Conservation (phyloP, 2,888 invertebrate genomes). For the Nephrocerus scutellatus region DNA sequence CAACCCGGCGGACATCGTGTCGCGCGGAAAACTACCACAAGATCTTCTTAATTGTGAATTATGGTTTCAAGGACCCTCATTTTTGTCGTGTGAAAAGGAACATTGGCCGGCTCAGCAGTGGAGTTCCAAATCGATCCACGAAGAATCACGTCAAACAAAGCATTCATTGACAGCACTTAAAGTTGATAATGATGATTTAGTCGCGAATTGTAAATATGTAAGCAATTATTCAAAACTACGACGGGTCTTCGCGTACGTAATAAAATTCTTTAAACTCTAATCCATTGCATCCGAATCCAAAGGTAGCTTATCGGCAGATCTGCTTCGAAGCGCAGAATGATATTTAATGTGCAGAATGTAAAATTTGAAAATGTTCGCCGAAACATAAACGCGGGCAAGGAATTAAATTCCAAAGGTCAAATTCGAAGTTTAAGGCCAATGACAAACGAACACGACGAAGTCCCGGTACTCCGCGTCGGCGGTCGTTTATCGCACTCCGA, state of each 20-base stretch:
- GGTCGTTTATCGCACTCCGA: slow-evolving; percentile 25
- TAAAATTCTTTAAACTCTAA: slow-evolving; percentile 1
- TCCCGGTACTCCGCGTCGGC: slow-evolving; percentile 27
- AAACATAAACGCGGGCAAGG: neutral
- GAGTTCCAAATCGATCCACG: no score
- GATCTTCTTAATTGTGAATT: slow-evolving; percentile 8
- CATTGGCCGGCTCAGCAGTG: slow-evolving; percentile 7
- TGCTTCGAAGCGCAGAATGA: neutral
- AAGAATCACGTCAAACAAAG: no score
- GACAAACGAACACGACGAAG: slow-evolving; percentile 15
- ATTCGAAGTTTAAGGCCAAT: slow-evolving; percentile 18
- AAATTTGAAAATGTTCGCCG: neutral
- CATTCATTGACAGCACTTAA: no score
- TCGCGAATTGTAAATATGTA: no score
- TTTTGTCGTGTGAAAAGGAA: slow-evolving; percentile 1
- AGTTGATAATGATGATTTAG: no score
- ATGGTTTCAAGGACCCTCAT: slow-evolving; percentile 12
- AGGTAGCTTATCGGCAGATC: no score
- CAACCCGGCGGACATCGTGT: slow-evolving; percentile 16
- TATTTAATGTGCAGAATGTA: slow-evolving; percentile 3
- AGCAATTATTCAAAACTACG: slow-evolving; percentile 8
- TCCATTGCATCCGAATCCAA: slow-evolving; percentile 1
- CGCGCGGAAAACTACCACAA: slow-evolving; percentile 5
- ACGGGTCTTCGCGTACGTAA: slow-evolving; percentile 8
- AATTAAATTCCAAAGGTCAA: neutral